These are phyloP conservation scores for Aphrophora alni DNA, from an alignment of 2,888 invertebrate species.

Conservation along the genomic window DNA sequence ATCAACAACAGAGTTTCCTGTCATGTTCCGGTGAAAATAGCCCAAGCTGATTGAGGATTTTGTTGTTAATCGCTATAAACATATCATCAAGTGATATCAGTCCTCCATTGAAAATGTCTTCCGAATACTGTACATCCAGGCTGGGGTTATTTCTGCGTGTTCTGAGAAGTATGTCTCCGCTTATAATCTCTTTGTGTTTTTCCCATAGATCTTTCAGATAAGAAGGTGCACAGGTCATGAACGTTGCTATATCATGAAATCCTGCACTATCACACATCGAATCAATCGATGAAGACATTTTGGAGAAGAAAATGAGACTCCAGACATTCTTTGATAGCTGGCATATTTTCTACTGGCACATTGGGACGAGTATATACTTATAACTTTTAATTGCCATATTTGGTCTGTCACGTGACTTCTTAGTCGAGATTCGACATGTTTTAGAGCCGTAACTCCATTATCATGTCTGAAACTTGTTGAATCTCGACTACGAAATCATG, in stretches of 20 bases:
- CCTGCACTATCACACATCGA: slow-evolving; percentile 47
- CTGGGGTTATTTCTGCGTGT: not conserved
- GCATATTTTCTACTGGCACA: too few species aligned
- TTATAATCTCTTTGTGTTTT: slow-evolving; percentile 50
- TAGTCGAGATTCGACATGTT: too few species aligned
- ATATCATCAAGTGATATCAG: slow-evolving; percentile 52
- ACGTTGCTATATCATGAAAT: too few species aligned
- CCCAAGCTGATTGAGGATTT: slow-evolving; percentile 37
- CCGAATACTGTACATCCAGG: slow-evolving; percentile 33
- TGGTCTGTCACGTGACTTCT: too few species aligned
- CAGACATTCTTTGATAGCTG: not conserved
- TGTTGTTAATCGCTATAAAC: slow-evolving; percentile 45
- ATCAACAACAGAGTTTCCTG: not conserved
- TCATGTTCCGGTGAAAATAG: slow-evolving; percentile 22
- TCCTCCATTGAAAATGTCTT: slow-evolving; percentile 52
- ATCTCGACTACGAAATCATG: too few species aligned
- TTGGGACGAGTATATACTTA: slow-evolving; percentile 51
- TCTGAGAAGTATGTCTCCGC: slow-evolving; percentile 46
- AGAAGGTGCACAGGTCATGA: slow-evolving; percentile 49
- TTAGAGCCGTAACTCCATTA: too few species aligned
- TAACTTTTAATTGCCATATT: too few species aligned
- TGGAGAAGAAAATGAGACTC: slow-evolving; percentile 39
- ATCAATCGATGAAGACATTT: slow-evolving; percentile 40
- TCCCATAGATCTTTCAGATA: slow-evolving; percentile 49
- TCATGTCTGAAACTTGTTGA: too few species aligned